Base-by-base conservation (phyloP, 2,888 invertebrate species). In the Nemotelus nigrinus region DNA sequence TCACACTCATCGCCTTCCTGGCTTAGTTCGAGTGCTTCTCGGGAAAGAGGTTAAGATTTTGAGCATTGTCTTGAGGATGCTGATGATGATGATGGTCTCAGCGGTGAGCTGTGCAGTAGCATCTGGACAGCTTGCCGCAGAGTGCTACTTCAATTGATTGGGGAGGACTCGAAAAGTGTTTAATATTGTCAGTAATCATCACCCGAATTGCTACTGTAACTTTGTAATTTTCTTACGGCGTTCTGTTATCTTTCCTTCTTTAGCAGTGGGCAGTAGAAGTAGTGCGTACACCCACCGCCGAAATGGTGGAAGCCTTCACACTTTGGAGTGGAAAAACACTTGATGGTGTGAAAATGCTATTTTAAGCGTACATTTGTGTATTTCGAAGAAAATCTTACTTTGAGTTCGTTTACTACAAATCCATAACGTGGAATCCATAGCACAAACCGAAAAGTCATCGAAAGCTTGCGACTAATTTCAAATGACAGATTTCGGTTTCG, bases 31-130 rank as follows among this genome's bases (percentile, higher is more conserved):
- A 63, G 63, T 63, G 63, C 7, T 6, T 53, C 7, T 10, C 41
- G 10, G n/a, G 47, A 65, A 65, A 47, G 65, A 65, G 65, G 65
- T 65, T 65, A 65, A 65, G 8, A 65, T 65, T 47, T 65, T 7
- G 47, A 65, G 65, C 47, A 47, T 45, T 65, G 47, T 65, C 25
- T 25, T 25, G 25, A 25, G 25, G 25, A 25, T 25, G 25, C 25
- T 25, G 25, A 25, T 25, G 25, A 25, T 25, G 25, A 25, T 25
- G 25, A 25, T 25, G 25, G 25, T 25, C 25, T 25, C 25, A 25
- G 65, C 47, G 47, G 45, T 45, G 7, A 41, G n/a, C 47, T 7
- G 65, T 47, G 45, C 45, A 45, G 8, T 8, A 65, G 47, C 65
- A 65, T 47, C 65, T 65, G 65, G 65, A 65, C 65, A 65, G 65